Base-by-base conservation (phyloP, 2,113 vertebrate species). In the Lepus europaeus region DNA sequence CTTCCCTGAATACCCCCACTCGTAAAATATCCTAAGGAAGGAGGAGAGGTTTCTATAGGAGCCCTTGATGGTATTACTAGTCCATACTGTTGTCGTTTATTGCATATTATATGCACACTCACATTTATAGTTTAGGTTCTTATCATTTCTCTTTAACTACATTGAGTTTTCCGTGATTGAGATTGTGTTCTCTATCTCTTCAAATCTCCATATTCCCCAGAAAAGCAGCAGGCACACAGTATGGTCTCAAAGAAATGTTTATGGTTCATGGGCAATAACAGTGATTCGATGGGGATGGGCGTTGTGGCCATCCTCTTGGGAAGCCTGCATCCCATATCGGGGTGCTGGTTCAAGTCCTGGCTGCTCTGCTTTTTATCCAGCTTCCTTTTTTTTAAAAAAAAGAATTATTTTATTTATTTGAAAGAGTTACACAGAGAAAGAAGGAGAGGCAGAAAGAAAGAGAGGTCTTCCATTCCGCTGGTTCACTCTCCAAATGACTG, bases 1-100 rank as follows among this genome's bases (percentile, higher is more conserved):
- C 93, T 97, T 97, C 93, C 92, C 87, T 96, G 29, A 76, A 96
- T 92, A 95, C 83, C 70, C 77, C 73, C 79, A 95, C 31, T 87
- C 94, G 97, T 85, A 82, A 87, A 89, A 95, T 17, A 36, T 3
- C 74, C 87, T 69, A 63, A 56, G 29, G 86, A 72, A 79, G 49
- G 89, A 23, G n/a, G 39, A 88, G 77, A 86, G 49, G 31, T 29
- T 87, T 25, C 45, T 82, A 49, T 51, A 31, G 76, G 63, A 88
- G 27, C 74, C 23, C 66, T 72, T 49, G 79, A 33, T 87, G 56
- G 70, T 87, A 39, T 64, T 70, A 90, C 49, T 70, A 89, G 86
- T 59, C 80, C 39, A 39, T 29, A 5, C 8, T 45, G 31, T 81
- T 73, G 79, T 64, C 61, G 56, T 87, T 90, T 74, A 66, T 84